Evolutionary conservation across 2,888 invertebrate genomes (phyloP).

Genomic region (Diloba caeruleocephala): DNA sequence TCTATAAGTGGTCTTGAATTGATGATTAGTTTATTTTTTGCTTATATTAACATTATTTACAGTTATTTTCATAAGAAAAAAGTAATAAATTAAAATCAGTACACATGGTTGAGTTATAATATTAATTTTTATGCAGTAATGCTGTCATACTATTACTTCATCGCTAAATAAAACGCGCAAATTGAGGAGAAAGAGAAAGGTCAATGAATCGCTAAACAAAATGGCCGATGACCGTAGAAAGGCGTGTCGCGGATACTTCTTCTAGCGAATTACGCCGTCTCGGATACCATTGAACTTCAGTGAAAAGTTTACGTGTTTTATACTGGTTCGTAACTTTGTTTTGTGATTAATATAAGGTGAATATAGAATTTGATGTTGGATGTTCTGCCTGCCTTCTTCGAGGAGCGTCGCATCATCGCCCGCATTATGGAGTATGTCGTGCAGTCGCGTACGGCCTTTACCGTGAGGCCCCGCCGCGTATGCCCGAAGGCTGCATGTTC

Average conservation of each 20-base stretch:
- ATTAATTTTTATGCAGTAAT: slow-evolving; percentile 2
- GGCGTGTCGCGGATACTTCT: slow-evolving; percentile 81
- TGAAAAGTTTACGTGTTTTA: slow-evolving; percentile 85
- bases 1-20: neutral
- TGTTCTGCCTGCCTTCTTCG: slow-evolving; percentile 47
- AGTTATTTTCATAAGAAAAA: neutral
- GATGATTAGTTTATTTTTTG: neutral
- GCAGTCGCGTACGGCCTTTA: slow-evolving; percentile 75
- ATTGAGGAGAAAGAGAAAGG: slow-evolving; percentile 57
- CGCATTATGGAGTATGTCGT: slow-evolving; percentile 39
- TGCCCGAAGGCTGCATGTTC: slow-evolving; percentile 83
- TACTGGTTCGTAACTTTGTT: slow-evolving; percentile 88
- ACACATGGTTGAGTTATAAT: neutral
- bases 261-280: slow-evolving; percentile 74
- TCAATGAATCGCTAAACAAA: slow-evolving; percentile 74
- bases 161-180: slow-evolving; percentile 47
- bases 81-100: no score
- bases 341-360: slow-evolving; percentile 86
- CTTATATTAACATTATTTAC: neutral
- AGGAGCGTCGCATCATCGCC: slow-evolving; percentile 59
- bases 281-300: slow-evolving; percentile 81
- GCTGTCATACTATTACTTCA: slow-evolving; percentile 38
- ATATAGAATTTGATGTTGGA: slow-evolving; percentile 74
- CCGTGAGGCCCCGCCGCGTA: slow-evolving; percentile 83
- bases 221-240: slow-evolving; percentile 84